These are phyloP conservation scores for Megaustenia siamemsis DNA, from an alignment of 2,888 invertebrate species.

Conservation along the genomic window DNA sequence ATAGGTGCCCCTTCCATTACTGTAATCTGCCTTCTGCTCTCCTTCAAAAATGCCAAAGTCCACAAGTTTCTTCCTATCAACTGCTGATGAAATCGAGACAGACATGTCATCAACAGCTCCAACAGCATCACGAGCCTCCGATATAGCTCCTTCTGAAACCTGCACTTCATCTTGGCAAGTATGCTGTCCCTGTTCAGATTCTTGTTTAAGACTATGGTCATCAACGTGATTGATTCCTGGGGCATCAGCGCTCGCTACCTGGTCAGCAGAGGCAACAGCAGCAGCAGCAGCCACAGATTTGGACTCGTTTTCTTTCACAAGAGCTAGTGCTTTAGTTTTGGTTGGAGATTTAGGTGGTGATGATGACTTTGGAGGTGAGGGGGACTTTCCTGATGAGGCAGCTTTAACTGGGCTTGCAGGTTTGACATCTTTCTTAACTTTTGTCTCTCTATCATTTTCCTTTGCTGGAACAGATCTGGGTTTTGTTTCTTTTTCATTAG, in stretches of 20 bases:
- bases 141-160: neutral
- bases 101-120: constrained; percentile 35
- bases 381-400: constrained; percentile 57
- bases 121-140: constrained; percentile 16
- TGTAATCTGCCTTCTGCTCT: constrained; percentile 55
- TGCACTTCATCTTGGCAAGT: constrained; percentile 15
- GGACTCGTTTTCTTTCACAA: neutral
- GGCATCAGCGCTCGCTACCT: constrained; percentile 54
- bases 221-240: constrained; percentile 51
- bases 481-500: constrained; percentile 61
- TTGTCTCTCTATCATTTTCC: constrained; percentile 50
- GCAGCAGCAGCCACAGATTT: neutral
- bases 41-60: constrained; percentile 67
- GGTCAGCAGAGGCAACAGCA: constrained; percentile 48
- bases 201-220: constrained; percentile 40
- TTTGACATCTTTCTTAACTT: constrained; percentile 13
- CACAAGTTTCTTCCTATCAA: constrained; percentile 59
- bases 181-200: constrained; percentile 50
- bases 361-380: constrained; percentile 47
- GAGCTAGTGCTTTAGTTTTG: constrained; percentile 52
- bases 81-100: constrained; percentile 48
- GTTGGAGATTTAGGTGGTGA: constrained; percentile 59
- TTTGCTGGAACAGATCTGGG: constrained; percentile 38
- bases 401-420: constrained; percentile 50
- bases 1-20: constrained; percentile 51